These are phyloP conservation scores for Petrocephalus zakoni DNA, from an alignment of 2,113 vertebrate genomes.

Conservation along the genomic window DNA sequence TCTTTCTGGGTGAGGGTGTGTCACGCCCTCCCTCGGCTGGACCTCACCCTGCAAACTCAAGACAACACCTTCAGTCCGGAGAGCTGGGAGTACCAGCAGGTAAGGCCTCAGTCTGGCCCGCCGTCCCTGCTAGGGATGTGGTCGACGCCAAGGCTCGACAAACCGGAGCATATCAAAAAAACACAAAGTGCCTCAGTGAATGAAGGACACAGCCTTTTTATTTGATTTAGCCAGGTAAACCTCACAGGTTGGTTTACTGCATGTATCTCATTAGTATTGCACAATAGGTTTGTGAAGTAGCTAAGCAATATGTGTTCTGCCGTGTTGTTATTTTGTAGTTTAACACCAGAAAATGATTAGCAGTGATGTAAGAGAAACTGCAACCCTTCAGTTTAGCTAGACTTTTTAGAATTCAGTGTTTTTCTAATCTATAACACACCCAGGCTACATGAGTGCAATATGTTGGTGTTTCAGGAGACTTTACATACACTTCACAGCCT, in stretches of 20 bases:
- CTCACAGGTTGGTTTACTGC: background rate
- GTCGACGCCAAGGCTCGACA: background rate
- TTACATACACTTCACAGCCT: background rate
- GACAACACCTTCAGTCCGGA: constrained; percentile 64
- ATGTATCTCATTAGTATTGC: background rate
- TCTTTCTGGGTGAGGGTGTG: constrained; percentile 68
- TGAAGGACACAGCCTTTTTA: background rate
- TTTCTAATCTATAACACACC: background rate
- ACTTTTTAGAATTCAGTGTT: background rate
- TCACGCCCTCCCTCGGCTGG: constrained; percentile 66
- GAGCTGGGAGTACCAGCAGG: constrained; percentile 76
- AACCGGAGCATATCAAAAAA: background rate
- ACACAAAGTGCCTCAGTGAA: background rate
- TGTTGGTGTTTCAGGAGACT: background rate
- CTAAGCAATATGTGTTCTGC: background rate
- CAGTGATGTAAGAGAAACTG: background rate
- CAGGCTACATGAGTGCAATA: background rate
- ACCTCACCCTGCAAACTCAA: constrained; percentile 66
- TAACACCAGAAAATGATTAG: background rate
- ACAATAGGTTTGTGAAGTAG: background rate
- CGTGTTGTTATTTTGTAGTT: background rate
- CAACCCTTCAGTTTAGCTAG: background rate
- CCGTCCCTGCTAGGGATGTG: background rate
- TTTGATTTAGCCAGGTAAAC: background rate
- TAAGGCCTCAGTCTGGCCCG: constrained; percentile 37